Percentiles rank a stretch among this genome's conserved stretches.
phyloP scores from a whole-genome alignment of 2,888 invertebrate species.

The Caenorhabditis plicata region DNA sequence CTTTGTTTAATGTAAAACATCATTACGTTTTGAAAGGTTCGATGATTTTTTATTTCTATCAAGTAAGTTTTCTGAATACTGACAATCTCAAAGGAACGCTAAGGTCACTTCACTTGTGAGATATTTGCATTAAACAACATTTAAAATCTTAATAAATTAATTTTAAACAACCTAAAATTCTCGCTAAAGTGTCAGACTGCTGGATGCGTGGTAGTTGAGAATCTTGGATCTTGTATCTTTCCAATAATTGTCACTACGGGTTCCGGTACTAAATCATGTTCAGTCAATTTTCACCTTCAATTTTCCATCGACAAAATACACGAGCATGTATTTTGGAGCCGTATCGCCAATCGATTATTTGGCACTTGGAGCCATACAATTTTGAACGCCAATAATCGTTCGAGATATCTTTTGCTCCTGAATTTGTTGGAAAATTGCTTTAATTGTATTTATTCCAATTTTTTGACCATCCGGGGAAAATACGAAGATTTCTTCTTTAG shows the following conservation, averaged over 20 bases:
- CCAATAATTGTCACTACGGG: conserved; percentile 97
- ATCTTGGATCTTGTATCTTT: conserved; percentile 96
- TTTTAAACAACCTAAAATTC: conserved; percentile 99
- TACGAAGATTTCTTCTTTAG: conserved; percentile 97
- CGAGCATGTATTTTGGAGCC: conserved; percentile 97
- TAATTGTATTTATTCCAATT: conserved; percentile 97
- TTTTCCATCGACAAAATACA: conserved; percentile 81
- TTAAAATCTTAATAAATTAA: too few species aligned
- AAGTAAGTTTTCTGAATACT: too few species aligned
- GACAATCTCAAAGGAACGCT: too few species aligned
- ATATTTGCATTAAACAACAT: too few species aligned
- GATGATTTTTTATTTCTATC: too few species aligned
- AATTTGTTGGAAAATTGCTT: conserved; percentile 98
- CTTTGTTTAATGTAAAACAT: too few species aligned
- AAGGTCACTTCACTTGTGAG: too few species aligned
- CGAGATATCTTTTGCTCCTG: conserved; percentile 92
- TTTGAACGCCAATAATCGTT: conserved; percentile 94
- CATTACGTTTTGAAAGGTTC: too few species aligned
- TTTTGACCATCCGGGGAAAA: conserved; percentile 99
- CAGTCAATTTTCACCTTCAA: conserved; percentile 75
- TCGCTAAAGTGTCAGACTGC: conserved; percentile 94
- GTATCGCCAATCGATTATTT: conserved; percentile 80
- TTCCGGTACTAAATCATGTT: conserved; percentile 82
- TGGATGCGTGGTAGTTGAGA: conserved; percentile 99
- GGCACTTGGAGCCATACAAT: conserved; percentile 97